A percentile compares a stretch with the other conserved stretches of the same genome.
These are phyloP conservation scores for Melopsittacus undulatus DNA, from an alignment of 2,797 vertebrate species.

Conservation along the genomic window DNA sequence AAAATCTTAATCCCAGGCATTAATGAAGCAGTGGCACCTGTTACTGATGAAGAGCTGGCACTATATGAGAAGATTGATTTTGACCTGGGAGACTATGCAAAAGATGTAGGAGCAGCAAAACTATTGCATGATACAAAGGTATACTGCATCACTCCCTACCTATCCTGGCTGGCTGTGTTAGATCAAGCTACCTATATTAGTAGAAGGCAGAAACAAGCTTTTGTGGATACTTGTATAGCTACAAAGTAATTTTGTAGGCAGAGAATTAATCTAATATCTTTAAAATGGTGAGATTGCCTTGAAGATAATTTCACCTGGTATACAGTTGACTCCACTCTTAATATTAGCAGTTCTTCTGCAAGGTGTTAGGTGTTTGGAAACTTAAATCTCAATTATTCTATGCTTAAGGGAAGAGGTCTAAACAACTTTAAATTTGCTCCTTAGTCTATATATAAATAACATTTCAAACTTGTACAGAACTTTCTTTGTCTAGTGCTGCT, in stretches of 20 bases:
- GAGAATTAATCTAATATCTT: not conserved
- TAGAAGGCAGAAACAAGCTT: not conserved
- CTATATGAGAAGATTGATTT: conserved; percentile 94
- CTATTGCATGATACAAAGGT: conserved; percentile 89
- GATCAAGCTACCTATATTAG: not conserved
- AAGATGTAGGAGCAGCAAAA: conserved; percentile 82
- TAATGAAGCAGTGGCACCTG: conserved; percentile 80
- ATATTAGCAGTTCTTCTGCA: not conserved
- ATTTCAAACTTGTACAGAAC: not conserved
- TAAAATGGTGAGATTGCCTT: not conserved
- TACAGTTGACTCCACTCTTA: not conserved
- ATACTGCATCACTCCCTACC: not conserved
- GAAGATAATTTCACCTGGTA: not conserved
- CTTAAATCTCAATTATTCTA: not conserved
- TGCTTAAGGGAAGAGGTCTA: not conserved
- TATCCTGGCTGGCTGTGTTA: not conserved
- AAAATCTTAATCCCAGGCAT: conserved; percentile 89
- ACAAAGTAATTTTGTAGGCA: not conserved
- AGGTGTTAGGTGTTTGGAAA: not conserved
- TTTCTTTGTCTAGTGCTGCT: not conserved
- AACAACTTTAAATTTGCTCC: not conserved
- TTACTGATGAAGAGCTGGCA: conserved; percentile 84
- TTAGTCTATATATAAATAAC: not conserved
- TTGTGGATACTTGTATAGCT: not conserved
- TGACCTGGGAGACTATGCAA: conserved; percentile 87